Conservation (phyloP, 2,113 vertebrate species). For the Odocoileus virginianus region DNA sequence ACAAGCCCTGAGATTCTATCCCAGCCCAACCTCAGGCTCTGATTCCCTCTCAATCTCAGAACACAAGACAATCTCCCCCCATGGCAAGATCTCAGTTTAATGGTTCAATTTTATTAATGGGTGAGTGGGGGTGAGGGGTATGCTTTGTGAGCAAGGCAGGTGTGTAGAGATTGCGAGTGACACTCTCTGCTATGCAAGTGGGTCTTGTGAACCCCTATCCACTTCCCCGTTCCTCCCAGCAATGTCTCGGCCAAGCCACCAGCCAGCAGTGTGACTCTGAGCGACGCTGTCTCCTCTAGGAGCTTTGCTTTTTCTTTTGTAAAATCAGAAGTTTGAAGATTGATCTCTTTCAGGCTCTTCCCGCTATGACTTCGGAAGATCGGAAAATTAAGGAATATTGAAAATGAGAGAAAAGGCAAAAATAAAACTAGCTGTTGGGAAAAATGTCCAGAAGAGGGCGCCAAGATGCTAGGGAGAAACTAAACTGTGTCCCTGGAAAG, state of each 20-base stretch:
- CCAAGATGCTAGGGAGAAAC: not conserved
- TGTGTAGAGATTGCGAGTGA: not conserved
- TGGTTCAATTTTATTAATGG: not conserved
- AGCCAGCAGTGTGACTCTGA: not conserved
- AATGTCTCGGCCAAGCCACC: not conserved
- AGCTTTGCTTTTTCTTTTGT: not conserved
- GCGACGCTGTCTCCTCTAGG: not conserved
- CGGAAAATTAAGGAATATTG: not conserved
- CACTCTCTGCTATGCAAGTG: not conserved
- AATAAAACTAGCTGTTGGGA: not conserved
- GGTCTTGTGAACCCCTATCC: not conserved
- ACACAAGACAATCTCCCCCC: not conserved
- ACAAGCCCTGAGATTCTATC: not conserved
- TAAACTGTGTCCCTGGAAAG: not conserved
- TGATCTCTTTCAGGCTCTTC: not conserved
- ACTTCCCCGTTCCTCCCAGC: not conserved
- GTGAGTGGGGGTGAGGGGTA: not conserved
- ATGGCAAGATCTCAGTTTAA: not conserved
- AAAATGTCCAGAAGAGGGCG: conserved; percentile 63
- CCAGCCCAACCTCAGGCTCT: not conserved
- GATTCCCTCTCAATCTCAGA: not conserved
- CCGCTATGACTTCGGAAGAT: not conserved
- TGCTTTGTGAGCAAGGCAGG: not conserved
- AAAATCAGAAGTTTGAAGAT: not conserved
- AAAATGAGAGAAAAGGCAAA: not conserved